Evolutionary conservation across 2,888 invertebrate species (phyloP), one percentile per base, ranked within the genome.

Genomic region (Antitype chi): DNA sequence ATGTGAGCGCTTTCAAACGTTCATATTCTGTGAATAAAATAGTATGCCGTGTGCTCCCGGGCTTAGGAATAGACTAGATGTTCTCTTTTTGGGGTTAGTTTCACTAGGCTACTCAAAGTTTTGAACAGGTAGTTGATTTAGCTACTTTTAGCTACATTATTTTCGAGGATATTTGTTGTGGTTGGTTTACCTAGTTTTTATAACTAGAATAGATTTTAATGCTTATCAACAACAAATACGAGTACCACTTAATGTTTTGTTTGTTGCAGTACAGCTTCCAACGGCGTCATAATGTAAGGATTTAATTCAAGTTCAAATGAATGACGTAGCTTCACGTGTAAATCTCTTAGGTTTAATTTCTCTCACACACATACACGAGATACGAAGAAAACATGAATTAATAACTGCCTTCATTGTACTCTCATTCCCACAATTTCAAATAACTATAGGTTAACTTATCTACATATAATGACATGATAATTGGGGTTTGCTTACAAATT

Each of bases 401-500:
- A 69, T 72, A 25, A 59, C 20, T 52, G 52, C 8, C 38, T 47
- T 15, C 69, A 74, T 82, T 82, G 71, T 78, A 23, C n/a, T 68
- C 28, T 15, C 20, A 25, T 81, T 82, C 70, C 43, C 74, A 82
- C 68, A 60, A 64, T 78, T 78, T 66, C 32, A n/a, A 47, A 23
- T 13, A 66, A 70, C 70, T 52, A 78, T 43, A 52, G 55, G 28
- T 49, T 17, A 64, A 57, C 11, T 52, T 23, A 62, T 38, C 11
- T 28, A 7, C 8, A 9, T 25, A 60, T 5, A 70, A 25, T 53
- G 49, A 52, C 47, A 60, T 49, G 23, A n/a, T 71, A 43, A 78
- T 68, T 71, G 55, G 9, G 3, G 55, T 49, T 71, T 43, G 43
- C 15, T 57, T 57, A 57, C 20, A 20, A 76, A 59, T 52, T n/a